Evolutionary conservation across 2,888 invertebrate genomes (phyloP).

Genomic region (Elysia crispata): DNA sequence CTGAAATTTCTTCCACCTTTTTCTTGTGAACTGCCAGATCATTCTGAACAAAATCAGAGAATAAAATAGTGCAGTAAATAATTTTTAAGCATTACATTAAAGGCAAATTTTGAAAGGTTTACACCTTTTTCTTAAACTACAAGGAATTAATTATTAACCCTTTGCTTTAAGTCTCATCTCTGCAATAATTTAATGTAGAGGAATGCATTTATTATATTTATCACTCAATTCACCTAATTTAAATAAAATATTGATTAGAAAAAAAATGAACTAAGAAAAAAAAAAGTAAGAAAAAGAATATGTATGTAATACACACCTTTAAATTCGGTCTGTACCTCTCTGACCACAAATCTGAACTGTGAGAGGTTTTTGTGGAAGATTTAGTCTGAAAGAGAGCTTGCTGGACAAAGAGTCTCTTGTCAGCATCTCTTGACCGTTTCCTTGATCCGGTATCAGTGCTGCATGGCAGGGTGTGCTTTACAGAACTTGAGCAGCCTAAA

Average conservation of each 20-base stretch:
- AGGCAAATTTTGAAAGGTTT: not conserved
- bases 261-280: too few relatives aligned
- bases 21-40: constrained; percentile 87
- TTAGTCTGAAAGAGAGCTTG: constrained; percentile 14
- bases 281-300: not conserved
- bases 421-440: constrained; percentile 36
- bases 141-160: not conserved
- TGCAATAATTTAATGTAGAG: not conserved
- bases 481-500: too few relatives aligned
- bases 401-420: not conserved
- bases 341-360: constrained; percentile 63
- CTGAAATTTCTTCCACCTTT: constrained; percentile 85
- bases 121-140: not conserved
- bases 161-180: too few relatives aligned
- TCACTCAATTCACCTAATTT: not conserved
- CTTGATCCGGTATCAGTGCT: not conserved
- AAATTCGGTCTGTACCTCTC: constrained; percentile 65
- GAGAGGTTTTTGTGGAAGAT: constrained; percentile 44
- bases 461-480: not conserved
- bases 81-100: too few relatives aligned
- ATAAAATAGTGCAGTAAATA: too few relatives aligned
- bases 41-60: constrained; percentile 54
- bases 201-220: not conserved
- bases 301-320: constrained; percentile 55
- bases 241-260: too few relatives aligned